Evolutionary conservation across 2,113 vertebrate species (phyloP).

Genomic region (Solea senegalensis): DNA sequence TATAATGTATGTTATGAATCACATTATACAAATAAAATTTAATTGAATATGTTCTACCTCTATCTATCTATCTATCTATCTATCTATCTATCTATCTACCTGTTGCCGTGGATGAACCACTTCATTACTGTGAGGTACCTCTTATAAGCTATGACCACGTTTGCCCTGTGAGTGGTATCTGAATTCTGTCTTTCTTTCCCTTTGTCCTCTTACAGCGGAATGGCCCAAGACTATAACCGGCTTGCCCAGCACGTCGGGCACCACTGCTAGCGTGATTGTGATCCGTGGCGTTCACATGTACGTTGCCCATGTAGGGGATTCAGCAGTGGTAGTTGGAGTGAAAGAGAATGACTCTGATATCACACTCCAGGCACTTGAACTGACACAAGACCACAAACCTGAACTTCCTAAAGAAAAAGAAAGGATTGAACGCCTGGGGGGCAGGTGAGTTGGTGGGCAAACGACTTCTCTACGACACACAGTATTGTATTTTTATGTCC

Average conservation of each 20-base stretch:
- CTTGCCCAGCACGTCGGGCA: slow-evolving; percentile 95
- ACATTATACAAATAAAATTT: too few species aligned
- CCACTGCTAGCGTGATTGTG: slow-evolving; percentile 95
- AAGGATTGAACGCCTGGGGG: slow-evolving; percentile 95
- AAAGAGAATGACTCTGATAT: slow-evolving; percentile 90
- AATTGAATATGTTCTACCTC: too few species aligned
- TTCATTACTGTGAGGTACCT: too few species aligned
- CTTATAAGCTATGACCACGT: not conserved
- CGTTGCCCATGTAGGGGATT: slow-evolving; percentile 96
- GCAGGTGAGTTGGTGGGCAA: slow-evolving; percentile 83
- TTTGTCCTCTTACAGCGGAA: slow-evolving; percentile 81
- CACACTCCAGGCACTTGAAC: slow-evolving; percentile 90
- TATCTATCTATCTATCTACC: too few species aligned
- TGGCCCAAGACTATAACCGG: slow-evolving; percentile 98
- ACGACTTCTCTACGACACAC: too few species aligned
- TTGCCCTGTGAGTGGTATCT: not conserved
- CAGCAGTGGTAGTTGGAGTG: slow-evolving; percentile 93
- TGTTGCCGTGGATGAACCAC: too few species aligned
- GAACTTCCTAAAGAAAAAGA: slow-evolving; percentile 96
- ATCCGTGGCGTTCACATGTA: slow-evolving; percentile 94
- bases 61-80: too few species aligned
- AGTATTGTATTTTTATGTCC: not conserved
- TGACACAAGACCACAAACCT: slow-evolving; percentile 98
- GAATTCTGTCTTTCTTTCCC: not conserved
- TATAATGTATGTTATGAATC: too few species aligned